phyloP scores from a whole-genome alignment of 2,888 invertebrate species.

The Protonemura montana region DNA sequence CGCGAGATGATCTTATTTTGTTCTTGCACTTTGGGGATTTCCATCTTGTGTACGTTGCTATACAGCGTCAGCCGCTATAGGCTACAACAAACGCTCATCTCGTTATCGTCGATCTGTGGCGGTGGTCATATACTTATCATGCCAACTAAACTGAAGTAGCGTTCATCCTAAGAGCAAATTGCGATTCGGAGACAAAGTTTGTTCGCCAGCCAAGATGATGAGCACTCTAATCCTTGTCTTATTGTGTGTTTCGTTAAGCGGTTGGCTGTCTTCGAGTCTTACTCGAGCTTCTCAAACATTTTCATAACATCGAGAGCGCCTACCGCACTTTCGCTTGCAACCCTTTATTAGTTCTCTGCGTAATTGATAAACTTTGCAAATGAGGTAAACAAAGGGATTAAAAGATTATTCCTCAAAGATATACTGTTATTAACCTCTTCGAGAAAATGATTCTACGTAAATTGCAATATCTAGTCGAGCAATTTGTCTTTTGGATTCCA shows the following conservation, averaged over 20 bases:
- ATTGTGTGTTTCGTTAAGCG: conserved; percentile 12
- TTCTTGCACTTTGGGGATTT: neutral
- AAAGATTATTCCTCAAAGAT: conserved; percentile 2
- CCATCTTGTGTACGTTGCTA: neutral
- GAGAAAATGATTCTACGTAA: neutral
- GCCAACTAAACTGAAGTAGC: neutral
- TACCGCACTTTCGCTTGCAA: neutral
- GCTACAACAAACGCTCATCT: neutral
- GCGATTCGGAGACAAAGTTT: neutral
- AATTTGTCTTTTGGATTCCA: neutral
- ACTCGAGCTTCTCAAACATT: neutral
- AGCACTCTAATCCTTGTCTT: neutral
- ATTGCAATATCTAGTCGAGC: neutral
- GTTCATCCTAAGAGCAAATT: neutral
- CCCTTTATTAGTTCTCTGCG: neutral
- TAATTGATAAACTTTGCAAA: conserved; percentile 12
- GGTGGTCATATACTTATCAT: neutral
- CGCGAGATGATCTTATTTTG: neutral
- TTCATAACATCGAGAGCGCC: neutral
- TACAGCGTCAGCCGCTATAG: neutral
- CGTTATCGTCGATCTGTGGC: neutral
- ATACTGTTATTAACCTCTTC: neutral
- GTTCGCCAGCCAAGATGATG: neutral
- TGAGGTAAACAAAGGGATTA: conserved; percentile 12
- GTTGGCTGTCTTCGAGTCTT: neutral